A percentile compares a stretch with the other conserved stretches of the same genome.
phyloP scores from a whole-genome alignment of 2,888 invertebrate species.

The Anorthoa munda region DNA sequence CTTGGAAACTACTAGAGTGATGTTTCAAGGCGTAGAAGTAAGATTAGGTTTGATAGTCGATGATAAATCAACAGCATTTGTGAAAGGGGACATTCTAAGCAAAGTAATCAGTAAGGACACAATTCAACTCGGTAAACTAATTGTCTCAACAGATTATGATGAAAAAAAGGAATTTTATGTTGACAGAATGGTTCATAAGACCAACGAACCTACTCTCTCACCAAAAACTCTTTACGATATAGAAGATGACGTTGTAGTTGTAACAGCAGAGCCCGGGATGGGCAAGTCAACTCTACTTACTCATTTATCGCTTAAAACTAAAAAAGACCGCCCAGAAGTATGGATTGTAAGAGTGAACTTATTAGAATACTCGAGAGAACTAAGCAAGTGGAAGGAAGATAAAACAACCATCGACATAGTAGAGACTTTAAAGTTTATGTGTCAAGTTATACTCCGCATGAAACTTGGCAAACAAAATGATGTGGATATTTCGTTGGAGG shows the following conservation, averaged over 20 bases:
- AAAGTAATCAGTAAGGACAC: slow-evolving; percentile 34
- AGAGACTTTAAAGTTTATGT: slow-evolving; percentile 29
- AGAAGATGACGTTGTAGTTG: slow-evolving; percentile 30
- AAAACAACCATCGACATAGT: slow-evolving; percentile 10
- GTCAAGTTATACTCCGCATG: slow-evolving; percentile 6
- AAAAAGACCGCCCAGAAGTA: slow-evolving; percentile 23
- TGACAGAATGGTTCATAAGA: slow-evolving; percentile 17
- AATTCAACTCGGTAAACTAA: slow-evolving; percentile 32
- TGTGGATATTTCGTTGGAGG: slow-evolving; percentile 1
- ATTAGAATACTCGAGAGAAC: slow-evolving; percentile 33
- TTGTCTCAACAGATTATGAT: slow-evolving; percentile 32
- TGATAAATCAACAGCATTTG: slow-evolving; percentile 6
- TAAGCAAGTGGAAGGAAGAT: slow-evolving; percentile 31
- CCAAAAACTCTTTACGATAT: not conserved
- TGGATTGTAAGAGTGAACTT: slow-evolving; percentile 59
- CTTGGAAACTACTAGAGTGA: slow-evolving; percentile 7
- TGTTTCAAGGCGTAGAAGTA: slow-evolving; percentile 44
- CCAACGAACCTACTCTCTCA: not conserved
- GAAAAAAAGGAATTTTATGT: slow-evolving; percentile 47
- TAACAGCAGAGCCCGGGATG: slow-evolving; percentile 60
- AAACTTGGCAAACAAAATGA: slow-evolving; percentile 1
- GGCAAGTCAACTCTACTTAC: slow-evolving; percentile 59
- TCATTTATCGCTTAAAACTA: slow-evolving; percentile 46
- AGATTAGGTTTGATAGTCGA: slow-evolving; percentile 28
- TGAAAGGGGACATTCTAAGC: slow-evolving; percentile 26